Evolutionary conservation across 2,888 invertebrate genomes (phyloP), one percentile per base, ranked within the genome.

Genomic region (Laspeyria flexula): DNA sequence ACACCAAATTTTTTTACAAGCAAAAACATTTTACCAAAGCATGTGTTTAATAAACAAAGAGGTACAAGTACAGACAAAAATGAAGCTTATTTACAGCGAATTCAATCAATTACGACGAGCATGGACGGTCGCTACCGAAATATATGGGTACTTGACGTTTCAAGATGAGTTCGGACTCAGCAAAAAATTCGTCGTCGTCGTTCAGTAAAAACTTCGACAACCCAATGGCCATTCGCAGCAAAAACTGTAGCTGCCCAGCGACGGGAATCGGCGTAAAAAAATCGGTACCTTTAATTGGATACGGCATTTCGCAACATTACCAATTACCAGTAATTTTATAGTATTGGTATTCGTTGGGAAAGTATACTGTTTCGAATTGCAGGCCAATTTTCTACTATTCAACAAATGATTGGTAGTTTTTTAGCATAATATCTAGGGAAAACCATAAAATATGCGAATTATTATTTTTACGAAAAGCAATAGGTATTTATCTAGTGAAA

Each of bases 21-120:
- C 60, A 75, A 77, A 78, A 44, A 75, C 72, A 58, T 43, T 40
- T 55, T 54, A 4, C 47, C 35, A 52, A 47, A 65, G 63, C 60
- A 60, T 68, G 68, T 68, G 68, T 74, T 62, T 60, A 55, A 58
- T 61, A 61, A 60, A 65, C 47, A 57, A 61, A 60, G 58, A 60
- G 50, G 29, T 58, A 47, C 44, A 60, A 49, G 29, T 58, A 47
- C 44, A 44, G 52, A 73, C 73, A 82, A 80, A 85, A 80, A 81
- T 78, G 73, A 79, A 72, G 77, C 75, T 81, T 84, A 82, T 82
- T 83, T 84, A 83, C 81, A 83, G 77, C 65, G 81, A 79, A 85
- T 85, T 83, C 85, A 82, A 88, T 90, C 90, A 90, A 90, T 90
- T 90, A 89, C 84, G 71, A 66, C 71, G 80, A 68, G 69, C 74